Evolutionary conservation across 35 echinoderm and acorn worm genomes (phyloP), one percentile per base, ranked within the genome.

Genomic region (Apostichopus californicus): DNA sequence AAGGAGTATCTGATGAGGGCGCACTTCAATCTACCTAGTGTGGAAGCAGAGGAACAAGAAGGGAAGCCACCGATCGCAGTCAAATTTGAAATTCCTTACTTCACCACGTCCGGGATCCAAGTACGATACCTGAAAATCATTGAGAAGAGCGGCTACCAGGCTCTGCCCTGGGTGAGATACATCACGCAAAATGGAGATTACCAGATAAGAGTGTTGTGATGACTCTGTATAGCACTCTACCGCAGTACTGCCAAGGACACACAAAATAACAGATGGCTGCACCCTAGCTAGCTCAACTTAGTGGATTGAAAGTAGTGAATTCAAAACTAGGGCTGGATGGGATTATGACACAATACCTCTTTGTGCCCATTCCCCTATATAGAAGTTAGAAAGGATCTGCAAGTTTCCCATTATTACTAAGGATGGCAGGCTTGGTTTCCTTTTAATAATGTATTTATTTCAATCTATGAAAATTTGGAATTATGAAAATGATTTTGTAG

Each of bases 131-230:
- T 99, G 80, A 99, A 99, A 79, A 99, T 99, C 70, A 99, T 99
- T 57, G 97, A 99, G 78, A 99, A 99, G 95, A 96, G 95, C 70
- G 97, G 97, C 13, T 99, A 99, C 89, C 97, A 99, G 85, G 97
- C 97, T 3, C 87, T 99, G 72, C 97, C 97, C 59, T 99, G 97
- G 97, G 97, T 99, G 24, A 90, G 97, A 17, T 99, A 99, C 95
- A 99, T 99, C 87, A 99, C 97, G 93, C 97, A 99, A 79, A 99
- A 99, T 90, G 97, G 97, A 77, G 97, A 99, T 86, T 99, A 99
- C 92, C 97, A 99, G 59, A 88, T 99, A 52, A 96, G 97, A 60
- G 96, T 98, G 14, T 80, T 93, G 89, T 92, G 66, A 92, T 65
- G 8, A 9, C 66, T 56, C 46, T 0, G n/a, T 46, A 8, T 13